These are phyloP conservation scores for Apeira syringaria DNA, from an alignment of 2,888 invertebrate species.

Conservation along the genomic window DNA sequence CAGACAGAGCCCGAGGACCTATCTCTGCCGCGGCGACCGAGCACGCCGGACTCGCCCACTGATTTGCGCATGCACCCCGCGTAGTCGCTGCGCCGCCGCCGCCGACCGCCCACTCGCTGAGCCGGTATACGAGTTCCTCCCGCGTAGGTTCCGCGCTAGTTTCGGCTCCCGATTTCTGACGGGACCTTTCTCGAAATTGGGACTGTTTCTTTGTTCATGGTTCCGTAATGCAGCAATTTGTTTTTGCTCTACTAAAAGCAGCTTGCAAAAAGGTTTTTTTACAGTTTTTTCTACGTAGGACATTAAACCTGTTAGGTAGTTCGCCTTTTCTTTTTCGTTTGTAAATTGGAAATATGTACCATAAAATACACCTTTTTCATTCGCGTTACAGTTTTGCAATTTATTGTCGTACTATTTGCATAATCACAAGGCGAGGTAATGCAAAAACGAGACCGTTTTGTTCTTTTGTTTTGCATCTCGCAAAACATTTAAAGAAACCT, in stretches of 20 bases:
- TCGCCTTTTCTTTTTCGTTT: slow-evolving; percentile 56
- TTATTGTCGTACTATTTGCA: slow-evolving; percentile 78
- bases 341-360: slow-evolving; percentile 60
- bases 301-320: slow-evolving; percentile 67
- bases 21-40: slow-evolving; percentile 86
- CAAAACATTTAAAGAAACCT: slow-evolving; percentile 63
- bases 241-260: slow-evolving; percentile 13
- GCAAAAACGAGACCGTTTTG: slow-evolving; percentile 71
- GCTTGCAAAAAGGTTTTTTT: slow-evolving; percentile 6
- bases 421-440: slow-evolving; percentile 72
- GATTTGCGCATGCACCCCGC: slow-evolving; percentile 78
- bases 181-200: slow-evolving; percentile 31
- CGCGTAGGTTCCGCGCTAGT: slow-evolving; percentile 71
- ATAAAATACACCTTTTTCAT: slow-evolving; percentile 65
- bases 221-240: slow-evolving; percentile 26
- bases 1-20: slow-evolving; percentile 97
- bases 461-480: slow-evolving; percentile 67
- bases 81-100: slow-evolving; percentile 61
- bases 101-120: slow-evolving; percentile 56
- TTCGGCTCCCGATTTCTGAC: slow-evolving; percentile 39
- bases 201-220: slow-evolving; percentile 28
- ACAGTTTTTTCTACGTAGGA: slow-evolving; percentile 50
- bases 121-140: slow-evolving; percentile 92
- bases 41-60: slow-evolving; percentile 77
- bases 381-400: slow-evolving; percentile 73